Evolutionary conservation across 2,797 vertebrate species (phyloP).

Genomic region (Etheostoma perlongum): DNA sequence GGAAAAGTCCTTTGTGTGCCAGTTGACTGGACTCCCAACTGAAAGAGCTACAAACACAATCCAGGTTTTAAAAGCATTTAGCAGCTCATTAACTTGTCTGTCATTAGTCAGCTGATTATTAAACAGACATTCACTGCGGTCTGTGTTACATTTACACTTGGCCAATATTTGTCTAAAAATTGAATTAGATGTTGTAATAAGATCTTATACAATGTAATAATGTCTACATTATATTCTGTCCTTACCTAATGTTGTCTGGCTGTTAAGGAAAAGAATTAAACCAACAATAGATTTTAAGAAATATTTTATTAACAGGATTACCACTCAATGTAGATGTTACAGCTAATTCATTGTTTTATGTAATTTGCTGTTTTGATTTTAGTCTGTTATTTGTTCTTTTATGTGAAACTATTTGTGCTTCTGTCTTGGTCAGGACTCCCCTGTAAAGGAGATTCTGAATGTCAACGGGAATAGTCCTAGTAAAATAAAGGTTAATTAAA

Average conservation of each 20-base stretch:
- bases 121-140: background rate
- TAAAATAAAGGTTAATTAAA: too few species aligned
- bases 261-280: slow-evolving; percentile 14
- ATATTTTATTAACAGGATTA: too few species aligned
- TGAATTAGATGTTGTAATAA: slow-evolving; percentile 1
- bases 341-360: too few species aligned
- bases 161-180: background rate
- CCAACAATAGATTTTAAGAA: background rate
- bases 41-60: background rate
- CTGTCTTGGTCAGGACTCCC: too few species aligned
- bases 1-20: slow-evolving; percentile 22
- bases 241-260: slow-evolving; percentile 6
- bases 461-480: too few species aligned
- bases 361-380: too few species aligned
- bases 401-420: too few species aligned
- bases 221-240: background rate
- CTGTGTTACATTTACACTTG: background rate
- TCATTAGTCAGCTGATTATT: background rate
- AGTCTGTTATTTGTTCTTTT: too few species aligned
- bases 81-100: slow-evolving; percentile 9
- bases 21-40: background rate
- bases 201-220: slow-evolving; percentile 9
- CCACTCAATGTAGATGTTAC: too few species aligned
- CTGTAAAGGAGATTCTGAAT: too few species aligned
- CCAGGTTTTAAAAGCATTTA: background rate